Conservation (phyloP, 1,140 invertebrate genomes). For the Hyposmocoma kahamanoa region DNA sequence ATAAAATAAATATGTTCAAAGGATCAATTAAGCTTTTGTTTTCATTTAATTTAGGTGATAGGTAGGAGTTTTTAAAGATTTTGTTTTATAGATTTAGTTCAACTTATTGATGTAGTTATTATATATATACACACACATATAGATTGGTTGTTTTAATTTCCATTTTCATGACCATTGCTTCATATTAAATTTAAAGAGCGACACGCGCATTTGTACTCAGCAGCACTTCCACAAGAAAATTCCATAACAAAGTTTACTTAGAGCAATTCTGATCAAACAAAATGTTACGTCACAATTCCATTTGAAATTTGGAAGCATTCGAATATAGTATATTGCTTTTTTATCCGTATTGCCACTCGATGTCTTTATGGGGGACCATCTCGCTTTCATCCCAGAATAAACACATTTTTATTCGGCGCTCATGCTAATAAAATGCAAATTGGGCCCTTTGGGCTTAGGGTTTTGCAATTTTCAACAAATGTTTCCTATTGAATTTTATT, state of each 20-base stretch:
- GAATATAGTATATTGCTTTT: slow-evolving; percentile 25
- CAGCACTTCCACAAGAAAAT: neutral
- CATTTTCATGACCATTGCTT: neutral
- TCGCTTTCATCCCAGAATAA: slow-evolving; percentile 52
- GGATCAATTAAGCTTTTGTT: too few relatives aligned
- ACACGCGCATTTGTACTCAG: neutral
- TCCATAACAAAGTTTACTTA: neutral
- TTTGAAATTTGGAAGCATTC: slow-evolving; percentile 21
- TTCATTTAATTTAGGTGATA: too few relatives aligned
- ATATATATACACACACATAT: neutral
- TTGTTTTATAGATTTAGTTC: too few relatives aligned
- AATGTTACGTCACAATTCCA: slow-evolving; percentile 15
- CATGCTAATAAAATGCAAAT: slow-evolving; percentile 65
- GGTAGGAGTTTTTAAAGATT: too few relatives aligned
- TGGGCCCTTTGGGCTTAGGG: slow-evolving; percentile 46
- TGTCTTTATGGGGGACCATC: slow-evolving; percentile 44
- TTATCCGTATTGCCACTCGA: slow-evolving; percentile 36
- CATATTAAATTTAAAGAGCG: neutral
- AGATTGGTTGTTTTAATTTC: neutral
- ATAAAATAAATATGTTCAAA: too few relatives aligned
- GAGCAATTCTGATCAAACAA: neutral
- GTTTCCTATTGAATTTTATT: slow-evolving; percentile 59
- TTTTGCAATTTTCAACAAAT: slow-evolving; percentile 58
- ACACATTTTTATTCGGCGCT: slow-evolving; percentile 62
- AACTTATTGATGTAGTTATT: neutral